Percentiles rank a stretch among this genome's conserved stretches.
phyloP scores from a whole-genome alignment of 2,797 vertebrate genomes.

The Spea hammondii region DNA sequence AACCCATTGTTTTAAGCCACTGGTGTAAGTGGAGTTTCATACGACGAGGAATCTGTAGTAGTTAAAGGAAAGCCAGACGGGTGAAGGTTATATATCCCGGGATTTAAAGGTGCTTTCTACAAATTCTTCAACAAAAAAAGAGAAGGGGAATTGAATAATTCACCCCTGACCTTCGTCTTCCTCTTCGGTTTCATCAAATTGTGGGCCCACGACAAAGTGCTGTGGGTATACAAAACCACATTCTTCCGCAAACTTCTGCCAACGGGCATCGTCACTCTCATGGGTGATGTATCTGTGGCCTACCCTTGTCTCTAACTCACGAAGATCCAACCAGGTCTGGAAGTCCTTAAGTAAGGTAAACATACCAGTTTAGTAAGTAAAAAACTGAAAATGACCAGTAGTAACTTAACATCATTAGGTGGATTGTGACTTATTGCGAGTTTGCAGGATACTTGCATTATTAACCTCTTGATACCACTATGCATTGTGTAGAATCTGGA shows the following conservation, averaged over 20 bases:
- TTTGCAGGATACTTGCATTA: too few relatives aligned
- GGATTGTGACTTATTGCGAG: too few relatives aligned
- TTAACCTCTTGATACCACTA: too few relatives aligned
- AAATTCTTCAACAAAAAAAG: too few relatives aligned
- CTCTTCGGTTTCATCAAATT: conserved; percentile 98
- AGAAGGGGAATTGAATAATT: background rate
- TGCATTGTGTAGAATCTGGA: too few relatives aligned
- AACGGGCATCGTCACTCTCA: conserved; percentile 94
- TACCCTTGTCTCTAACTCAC: conserved; percentile 94
- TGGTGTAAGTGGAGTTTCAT: too few relatives aligned
- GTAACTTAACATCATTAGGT: background rate
- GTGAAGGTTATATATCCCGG: too few relatives aligned
- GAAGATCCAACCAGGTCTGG: conserved; percentile 96
- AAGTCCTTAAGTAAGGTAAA: conserved; percentile 77
- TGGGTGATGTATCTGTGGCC: conserved; percentile 98
- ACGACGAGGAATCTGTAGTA: too few relatives aligned
- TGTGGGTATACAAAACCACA: conserved; percentile 88
- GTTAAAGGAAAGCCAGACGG: too few relatives aligned
- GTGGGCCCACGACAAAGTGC: conserved; percentile 98
- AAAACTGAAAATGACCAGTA: background rate
- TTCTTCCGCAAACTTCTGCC: conserved; percentile 90
- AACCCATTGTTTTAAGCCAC: too few relatives aligned
- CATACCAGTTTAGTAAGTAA: background rate
- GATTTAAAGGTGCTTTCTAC: too few relatives aligned
- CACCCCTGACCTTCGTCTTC: conserved; percentile 60